These are phyloP conservation scores for Aleiodes leptofemur DNA, from an alignment of 2,888 invertebrate species.

Conservation along the genomic window DNA sequence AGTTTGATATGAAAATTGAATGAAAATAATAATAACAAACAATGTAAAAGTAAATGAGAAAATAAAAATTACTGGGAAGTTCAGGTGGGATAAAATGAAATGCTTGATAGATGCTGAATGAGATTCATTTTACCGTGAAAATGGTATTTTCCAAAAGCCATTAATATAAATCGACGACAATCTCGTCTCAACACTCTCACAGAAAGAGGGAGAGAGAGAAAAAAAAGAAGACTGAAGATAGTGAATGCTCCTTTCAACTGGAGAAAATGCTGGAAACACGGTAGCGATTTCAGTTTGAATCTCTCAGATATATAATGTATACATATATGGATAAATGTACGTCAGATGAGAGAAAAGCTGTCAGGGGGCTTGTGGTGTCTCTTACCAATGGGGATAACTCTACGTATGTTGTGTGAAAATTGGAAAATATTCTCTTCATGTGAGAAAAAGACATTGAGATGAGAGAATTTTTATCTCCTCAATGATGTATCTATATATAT, in stretches of 20 bases:
- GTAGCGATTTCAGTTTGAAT: constrained; percentile 51
- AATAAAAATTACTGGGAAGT: constrained; percentile 14
- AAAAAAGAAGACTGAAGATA: neutral
- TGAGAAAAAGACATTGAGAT: constrained; percentile 13
- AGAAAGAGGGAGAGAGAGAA: neutral
- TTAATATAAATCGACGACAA: constrained; percentile 53
- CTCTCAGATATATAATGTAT: constrained; percentile 20
- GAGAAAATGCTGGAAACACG: constrained; percentile 34
- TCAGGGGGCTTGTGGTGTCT: constrained; percentile 5
- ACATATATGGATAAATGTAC: constrained; percentile 17
- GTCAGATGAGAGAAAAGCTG: neutral
- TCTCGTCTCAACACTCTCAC: constrained; percentile 30
- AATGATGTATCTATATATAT: neutral
- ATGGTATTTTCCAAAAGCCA: constrained; percentile 45
- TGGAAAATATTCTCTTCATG: constrained; percentile 52
- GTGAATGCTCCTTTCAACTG: constrained; percentile 28
- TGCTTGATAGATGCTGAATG: constrained; percentile 31
- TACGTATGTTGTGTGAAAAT: constrained; percentile 41
- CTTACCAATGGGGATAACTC: neutral
- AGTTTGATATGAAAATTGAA: constrained; percentile 33
- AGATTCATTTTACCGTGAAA: constrained; percentile 38
- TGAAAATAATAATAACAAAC: constrained; percentile 23
- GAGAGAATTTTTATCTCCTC: constrained; percentile 19
- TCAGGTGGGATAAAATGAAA: constrained; percentile 21
- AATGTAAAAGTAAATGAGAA: constrained; percentile 13